Evolutionary conservation across 2,797 vertebrate genomes (phyloP).

Genomic region (Glyptemys insculpta): DNA sequence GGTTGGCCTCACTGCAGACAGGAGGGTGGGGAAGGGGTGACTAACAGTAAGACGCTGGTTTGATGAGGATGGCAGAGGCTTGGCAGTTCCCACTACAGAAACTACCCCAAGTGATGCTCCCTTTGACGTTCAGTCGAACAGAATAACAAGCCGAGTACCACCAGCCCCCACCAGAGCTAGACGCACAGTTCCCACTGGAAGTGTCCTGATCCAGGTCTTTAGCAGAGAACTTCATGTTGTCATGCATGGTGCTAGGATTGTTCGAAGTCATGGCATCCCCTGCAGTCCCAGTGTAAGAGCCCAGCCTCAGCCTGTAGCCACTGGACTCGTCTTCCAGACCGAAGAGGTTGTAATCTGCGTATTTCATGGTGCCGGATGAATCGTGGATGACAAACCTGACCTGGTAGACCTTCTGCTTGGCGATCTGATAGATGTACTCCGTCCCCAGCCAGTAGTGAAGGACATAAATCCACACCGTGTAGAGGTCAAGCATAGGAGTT

Average conservation of each 20-base stretch:
- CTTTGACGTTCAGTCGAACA: slow-evolving; percentile 26
- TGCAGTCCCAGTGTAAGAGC: slow-evolving; percentile 21
- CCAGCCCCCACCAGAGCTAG: slow-evolving; percentile 31
- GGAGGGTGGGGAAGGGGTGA: too few species aligned
- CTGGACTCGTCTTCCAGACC: slow-evolving; percentile 10
- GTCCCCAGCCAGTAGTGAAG: slow-evolving; percentile 4
- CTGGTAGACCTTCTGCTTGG: slow-evolving; percentile 32
- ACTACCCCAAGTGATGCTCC: neutral
- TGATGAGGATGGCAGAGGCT: too few species aligned
- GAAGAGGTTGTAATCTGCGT: slow-evolving; percentile 43
- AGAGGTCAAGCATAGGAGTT: too few species aligned
- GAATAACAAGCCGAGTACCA: slow-evolving; percentile 26
- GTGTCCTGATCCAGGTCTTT: too few species aligned
- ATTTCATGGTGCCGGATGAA: neutral
- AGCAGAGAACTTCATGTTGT: too few species aligned
- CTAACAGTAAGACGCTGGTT: too few species aligned
- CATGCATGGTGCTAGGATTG: neutral
- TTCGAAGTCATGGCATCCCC: slow-evolving; percentile 30
- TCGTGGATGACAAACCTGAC: slow-evolving; percentile 20
- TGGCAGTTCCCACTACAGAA: too few species aligned
- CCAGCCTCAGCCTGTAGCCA: slow-evolving; percentile 26
- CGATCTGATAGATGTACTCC: slow-evolving; percentile 31
- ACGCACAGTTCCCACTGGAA: neutral
- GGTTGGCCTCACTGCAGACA: neutral
- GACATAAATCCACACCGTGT: too few species aligned